Evolutionary conservation across 2,113 vertebrate genomes (phyloP).

Genomic region (Dasyprocta punctata): DNA sequence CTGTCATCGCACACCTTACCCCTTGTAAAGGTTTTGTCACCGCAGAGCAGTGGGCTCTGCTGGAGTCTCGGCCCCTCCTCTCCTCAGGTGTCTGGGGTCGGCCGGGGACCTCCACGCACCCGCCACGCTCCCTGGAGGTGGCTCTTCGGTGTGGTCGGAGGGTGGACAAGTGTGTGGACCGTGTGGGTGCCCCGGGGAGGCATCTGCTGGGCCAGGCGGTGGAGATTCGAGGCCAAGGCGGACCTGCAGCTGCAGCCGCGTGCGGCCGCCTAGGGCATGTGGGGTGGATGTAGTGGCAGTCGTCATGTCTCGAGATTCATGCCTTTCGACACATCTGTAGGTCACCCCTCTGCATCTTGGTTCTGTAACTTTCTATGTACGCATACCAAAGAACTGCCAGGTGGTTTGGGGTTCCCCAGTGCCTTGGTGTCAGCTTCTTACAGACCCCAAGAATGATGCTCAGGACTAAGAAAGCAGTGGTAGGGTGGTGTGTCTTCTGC

Average conservation of each 20-base stretch:
- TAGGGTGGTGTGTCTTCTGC: no score
- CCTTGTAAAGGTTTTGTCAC: background rate
- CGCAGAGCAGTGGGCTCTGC: background rate
- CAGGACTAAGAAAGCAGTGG: background rate
- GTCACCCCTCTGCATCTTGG: background rate
- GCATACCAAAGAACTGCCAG: background rate
- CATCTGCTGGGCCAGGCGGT: background rate
- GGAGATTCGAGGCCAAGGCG: background rate
- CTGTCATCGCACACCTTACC: background rate
- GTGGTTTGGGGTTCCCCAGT: background rate
- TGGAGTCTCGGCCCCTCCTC: background rate
- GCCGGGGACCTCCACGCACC: background rate
- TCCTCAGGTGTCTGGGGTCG: background rate
- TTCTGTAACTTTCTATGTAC: background rate
- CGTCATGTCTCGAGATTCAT: background rate
- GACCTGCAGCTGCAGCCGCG: background rate
- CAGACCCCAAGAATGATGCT: background rate
- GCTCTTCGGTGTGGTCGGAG: background rate
- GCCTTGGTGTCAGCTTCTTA: background rate
- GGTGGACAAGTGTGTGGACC: no score
- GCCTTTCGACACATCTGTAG: background rate
- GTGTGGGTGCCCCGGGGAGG: background rate
- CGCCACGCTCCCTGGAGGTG: background rate
- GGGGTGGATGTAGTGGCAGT: background rate
- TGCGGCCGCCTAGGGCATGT: background rate